Conservation (phyloP, 2,888 invertebrate genomes). For the Nomada lathburiana region DNA sequence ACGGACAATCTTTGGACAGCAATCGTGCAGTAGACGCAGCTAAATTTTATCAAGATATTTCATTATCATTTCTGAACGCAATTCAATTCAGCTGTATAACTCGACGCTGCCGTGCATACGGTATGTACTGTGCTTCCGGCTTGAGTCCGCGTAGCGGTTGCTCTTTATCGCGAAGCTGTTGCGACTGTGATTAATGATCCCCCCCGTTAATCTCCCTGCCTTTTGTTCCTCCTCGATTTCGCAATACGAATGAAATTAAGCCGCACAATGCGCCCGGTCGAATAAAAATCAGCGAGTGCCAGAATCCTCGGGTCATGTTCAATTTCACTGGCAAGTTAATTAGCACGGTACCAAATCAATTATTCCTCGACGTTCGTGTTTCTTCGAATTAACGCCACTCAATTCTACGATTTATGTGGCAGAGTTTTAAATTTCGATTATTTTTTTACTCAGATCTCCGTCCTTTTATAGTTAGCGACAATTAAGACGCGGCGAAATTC, state of each 20-base stretch:
- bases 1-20: background rate
- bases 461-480: too few relatives aligned
- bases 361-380: too few relatives aligned
- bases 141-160: constrained; percentile 36
- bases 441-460: too few relatives aligned
- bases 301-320: background rate
- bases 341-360: too few relatives aligned
- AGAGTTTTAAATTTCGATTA: too few relatives aligned
- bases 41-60: background rate
- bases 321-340: too few relatives aligned
- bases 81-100: constrained; percentile 20
- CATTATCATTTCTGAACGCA: constrained; percentile 17
- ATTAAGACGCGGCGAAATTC: background rate
- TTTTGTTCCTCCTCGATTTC: constrained; percentile 22
- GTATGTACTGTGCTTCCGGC: constrained; percentile 35
- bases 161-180: constrained; percentile 39
- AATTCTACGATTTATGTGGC: too few relatives aligned
- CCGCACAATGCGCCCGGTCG: background rate
- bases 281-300: background rate
- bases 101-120: constrained; percentile 30
- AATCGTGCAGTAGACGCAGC: background rate
- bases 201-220: constrained; percentile 14
- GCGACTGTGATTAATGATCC: constrained; percentile 46
- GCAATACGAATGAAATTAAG: constrained; percentile 9
- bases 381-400: too few relatives aligned